Conservation (phyloP, 64 coral and sea anemone species). For the Stichodactyla mertensii region DNA sequence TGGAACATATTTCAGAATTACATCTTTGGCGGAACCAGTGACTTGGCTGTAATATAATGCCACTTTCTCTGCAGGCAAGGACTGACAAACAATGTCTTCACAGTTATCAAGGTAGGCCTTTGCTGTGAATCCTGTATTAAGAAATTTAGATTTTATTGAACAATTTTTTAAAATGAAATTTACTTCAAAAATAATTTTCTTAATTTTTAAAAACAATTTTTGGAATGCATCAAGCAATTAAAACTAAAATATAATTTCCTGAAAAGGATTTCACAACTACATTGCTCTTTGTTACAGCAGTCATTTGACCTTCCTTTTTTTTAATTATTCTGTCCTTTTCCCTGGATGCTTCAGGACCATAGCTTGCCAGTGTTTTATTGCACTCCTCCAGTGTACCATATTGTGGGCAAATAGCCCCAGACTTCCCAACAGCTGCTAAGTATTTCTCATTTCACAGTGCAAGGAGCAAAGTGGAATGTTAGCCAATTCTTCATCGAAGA, state of each 20-base stretch:
- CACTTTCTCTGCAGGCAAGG: neutral
- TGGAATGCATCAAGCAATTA: no score
- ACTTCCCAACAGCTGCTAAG: conserved; percentile 20
- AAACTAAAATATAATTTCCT: neutral
- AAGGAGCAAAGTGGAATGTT: neutral
- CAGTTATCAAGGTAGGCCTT: neutral
- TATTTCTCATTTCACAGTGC: conserved; percentile 14
- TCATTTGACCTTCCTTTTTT: conserved; percentile 26
- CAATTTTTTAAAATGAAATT: neutral
- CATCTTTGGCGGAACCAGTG: no score
- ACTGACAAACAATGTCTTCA: neutral
- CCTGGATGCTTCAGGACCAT: conserved; percentile 30
- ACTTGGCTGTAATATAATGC: neutral
- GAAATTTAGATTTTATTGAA: neutral
- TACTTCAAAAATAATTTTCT: no score
- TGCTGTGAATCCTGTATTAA: neutral
- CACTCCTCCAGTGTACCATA: neutral
- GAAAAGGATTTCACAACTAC: conserved; percentile 19
- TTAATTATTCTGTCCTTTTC: neutral
- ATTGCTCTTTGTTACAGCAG: conserved; percentile 18
- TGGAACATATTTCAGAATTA: no score
- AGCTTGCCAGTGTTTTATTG: conserved; percentile 9
- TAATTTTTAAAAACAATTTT: no score
- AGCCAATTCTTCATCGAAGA: neutral
- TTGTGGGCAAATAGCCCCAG: conserved; percentile 30